A percentile compares a stretch with the other conserved stretches of the same genome.
These are phyloP conservation scores for Pandion haliaetus DNA, from an alignment of 2,113 vertebrate genomes.

Conservation along the genomic window DNA sequence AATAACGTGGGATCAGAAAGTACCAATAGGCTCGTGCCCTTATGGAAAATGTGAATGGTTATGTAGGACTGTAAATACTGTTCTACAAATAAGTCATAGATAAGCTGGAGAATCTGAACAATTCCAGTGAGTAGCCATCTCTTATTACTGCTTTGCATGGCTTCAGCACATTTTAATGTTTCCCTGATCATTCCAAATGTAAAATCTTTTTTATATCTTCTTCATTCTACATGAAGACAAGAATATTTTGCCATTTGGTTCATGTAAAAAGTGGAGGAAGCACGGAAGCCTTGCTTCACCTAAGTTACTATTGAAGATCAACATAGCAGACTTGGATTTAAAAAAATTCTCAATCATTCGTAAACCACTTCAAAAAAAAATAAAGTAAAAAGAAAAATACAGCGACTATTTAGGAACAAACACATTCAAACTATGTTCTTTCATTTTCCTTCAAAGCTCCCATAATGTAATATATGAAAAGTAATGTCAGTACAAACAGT, in stretches of 20 bases:
- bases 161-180: background rate
- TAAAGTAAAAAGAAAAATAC: background rate
- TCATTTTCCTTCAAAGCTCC: background rate
- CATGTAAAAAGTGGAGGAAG: background rate
- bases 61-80: background rate
- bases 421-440: background rate
- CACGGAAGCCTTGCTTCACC: background rate
- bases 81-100: background rate
- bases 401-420: background rate
- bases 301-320: background rate
- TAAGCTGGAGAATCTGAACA: background rate
- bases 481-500: background rate
- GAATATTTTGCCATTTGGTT: background rate
- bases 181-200: background rate
- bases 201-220: too few relatives aligned
- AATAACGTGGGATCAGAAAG: background rate
- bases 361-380: background rate
- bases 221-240: background rate
- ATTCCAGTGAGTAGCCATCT: background rate
- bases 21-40: background rate
- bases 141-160: background rate
- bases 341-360: background rate
- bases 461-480: background rate
- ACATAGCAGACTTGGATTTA: background rate
- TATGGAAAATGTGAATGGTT: background rate